Conservation (phyloP, 2,113 vertebrate genomes). For the Gambusia holbrooki region DNA sequence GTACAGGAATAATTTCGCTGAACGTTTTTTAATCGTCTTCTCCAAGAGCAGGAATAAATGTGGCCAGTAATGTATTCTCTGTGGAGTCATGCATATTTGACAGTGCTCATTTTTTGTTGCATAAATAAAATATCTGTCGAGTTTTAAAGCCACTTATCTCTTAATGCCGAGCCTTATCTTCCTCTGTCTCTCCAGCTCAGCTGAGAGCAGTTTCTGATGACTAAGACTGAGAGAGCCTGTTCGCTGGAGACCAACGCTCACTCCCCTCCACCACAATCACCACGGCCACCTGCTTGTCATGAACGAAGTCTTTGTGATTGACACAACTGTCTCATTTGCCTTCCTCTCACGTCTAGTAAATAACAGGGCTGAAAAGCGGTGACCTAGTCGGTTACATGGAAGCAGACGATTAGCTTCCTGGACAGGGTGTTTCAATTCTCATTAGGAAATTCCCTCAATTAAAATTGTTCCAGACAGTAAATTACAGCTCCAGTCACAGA, state of each 20-base stretch:
- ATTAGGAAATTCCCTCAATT: conserved; percentile 56
- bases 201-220: conserved; percentile 63
- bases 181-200: conserved; percentile 28
- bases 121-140: conserved; percentile 23
- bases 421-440: conserved; percentile 29
- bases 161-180: conserved; percentile 19
- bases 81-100: background rate
- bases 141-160: conserved; percentile 21
- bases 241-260: conserved; percentile 49
- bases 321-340: conserved; percentile 62
- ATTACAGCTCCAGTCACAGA: conserved; percentile 36
- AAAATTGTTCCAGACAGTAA: conserved; percentile 31
- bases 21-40: background rate
- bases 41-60: background rate
- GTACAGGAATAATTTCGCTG: background rate
- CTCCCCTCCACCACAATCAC: conserved; percentile 31
- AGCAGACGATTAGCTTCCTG: conserved; percentile 61
- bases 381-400: conserved; percentile 57
- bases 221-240: conserved; percentile 70
- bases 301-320: conserved; percentile 78
- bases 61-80: background rate
- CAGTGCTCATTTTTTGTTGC: conserved; percentile 8
- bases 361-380: conserved; percentile 47
- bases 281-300: conserved; percentile 74
- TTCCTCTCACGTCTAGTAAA: conserved; percentile 69